Evolutionary conservation across 92 coral and sea anemone species (phyloP).

Genomic region (Epizoanthus rinbou): DNA sequence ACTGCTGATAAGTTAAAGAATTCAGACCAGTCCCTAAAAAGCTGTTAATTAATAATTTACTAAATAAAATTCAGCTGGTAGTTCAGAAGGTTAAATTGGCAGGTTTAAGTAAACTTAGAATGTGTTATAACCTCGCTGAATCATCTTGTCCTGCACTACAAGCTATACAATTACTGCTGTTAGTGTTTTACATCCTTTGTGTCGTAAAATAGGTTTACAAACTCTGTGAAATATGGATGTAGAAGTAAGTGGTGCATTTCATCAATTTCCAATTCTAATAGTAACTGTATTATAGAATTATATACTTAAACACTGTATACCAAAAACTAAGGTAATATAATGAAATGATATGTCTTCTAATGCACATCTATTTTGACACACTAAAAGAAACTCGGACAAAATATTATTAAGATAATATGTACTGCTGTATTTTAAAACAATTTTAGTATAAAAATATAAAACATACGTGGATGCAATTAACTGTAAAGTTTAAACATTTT

Average conservation of each 20-base stretch:
- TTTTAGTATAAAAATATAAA: no score
- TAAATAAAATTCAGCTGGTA: slow-evolving; percentile 3
- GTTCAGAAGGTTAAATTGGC: slow-evolving; percentile 28
- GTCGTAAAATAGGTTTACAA: background rate
- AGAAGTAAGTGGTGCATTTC: slow-evolving; percentile 10
- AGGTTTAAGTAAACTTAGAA: slow-evolving; percentile 30
- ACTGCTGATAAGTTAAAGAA: no score
- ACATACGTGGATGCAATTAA: no score
- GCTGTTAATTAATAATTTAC: background rate
- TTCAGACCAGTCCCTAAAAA: background rate
- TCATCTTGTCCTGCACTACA: background rate
- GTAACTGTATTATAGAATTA: background rate
- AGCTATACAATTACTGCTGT: background rate
- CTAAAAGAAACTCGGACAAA: no score
- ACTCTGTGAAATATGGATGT: background rate
- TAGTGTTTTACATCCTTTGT: no score
- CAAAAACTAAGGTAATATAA: no score
- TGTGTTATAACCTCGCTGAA: slow-evolving; percentile 4
- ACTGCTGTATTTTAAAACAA: no score
- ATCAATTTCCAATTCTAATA: background rate
- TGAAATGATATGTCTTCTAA: no score
- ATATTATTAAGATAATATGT: no score
- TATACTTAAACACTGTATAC: no score
- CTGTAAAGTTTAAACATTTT: no score
- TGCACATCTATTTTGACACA: no score